These are phyloP conservation scores for Scaptomyza graminum DNA, from an alignment of 1,140 invertebrate species.

Conservation along the genomic window DNA sequence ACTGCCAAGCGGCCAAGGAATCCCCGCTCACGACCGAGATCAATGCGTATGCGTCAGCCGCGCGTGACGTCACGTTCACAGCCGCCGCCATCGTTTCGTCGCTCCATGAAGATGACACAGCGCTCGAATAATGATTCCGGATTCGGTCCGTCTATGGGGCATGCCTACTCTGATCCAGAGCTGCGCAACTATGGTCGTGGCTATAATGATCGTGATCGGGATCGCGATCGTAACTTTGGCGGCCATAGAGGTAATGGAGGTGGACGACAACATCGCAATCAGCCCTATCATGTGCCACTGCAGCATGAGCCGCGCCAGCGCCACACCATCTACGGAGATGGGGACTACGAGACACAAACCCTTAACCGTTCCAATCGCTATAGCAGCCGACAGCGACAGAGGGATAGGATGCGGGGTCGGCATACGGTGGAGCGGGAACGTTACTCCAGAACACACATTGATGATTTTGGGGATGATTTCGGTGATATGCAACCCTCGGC, in stretches of 20 bases:
- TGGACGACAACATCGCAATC: conserved; percentile 52
- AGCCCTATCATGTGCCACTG: conserved; percentile 48
- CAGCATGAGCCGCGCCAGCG: conserved; percentile 64
- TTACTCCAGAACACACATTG: conserved; percentile 59
- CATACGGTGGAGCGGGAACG: conserved; percentile 82
- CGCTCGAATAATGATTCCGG: conserved; percentile 86
- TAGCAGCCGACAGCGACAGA: conserved; percentile 81
- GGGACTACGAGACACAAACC: conserved; percentile 66
- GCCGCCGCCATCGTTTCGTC: conserved; percentile 78
- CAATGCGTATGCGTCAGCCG: conserved; percentile 56
- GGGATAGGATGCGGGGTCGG: conserved; percentile 73
- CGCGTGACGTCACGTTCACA: conserved; percentile 82
- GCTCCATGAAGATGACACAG: conserved; percentile 88
- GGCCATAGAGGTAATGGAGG: conserved; percentile 35
- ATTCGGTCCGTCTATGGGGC: conserved; percentile 83
- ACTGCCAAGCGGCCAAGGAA: conserved; percentile 88
- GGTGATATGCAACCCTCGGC: conserved; percentile 63
- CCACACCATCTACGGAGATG: conserved; percentile 72
- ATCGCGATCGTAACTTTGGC: conserved; percentile 59
- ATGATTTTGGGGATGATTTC: conserved; percentile 69
- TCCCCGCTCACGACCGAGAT: conserved; percentile 71
- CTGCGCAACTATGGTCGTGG: conserved; percentile 79
- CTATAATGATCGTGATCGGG: conserved; percentile 57
- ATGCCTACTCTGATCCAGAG: conserved; percentile 86
- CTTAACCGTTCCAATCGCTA: conserved; percentile 85